phyloP scores from a whole-genome alignment of 1,140 invertebrate genomes.

The Ericerus pela region DNA sequence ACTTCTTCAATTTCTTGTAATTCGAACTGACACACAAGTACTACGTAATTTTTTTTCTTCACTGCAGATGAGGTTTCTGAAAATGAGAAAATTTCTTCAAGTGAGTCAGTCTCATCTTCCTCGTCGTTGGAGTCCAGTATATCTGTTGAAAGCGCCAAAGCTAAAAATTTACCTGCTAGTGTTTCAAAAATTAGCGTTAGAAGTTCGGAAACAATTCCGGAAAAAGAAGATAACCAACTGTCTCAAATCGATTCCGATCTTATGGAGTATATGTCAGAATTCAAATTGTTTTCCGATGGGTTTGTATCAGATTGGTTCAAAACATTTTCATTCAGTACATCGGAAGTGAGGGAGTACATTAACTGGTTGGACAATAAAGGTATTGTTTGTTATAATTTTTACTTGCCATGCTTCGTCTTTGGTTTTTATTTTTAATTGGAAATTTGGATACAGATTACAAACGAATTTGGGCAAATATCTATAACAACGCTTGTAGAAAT shows the following conservation, averaged over 20 bases:
- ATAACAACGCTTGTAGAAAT: not conserved
- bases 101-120: not conserved
- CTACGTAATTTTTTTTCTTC: not conserved
- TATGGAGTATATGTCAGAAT: not conserved
- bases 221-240: not conserved
- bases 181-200: not conserved
- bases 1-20: not conserved
- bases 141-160: not conserved
- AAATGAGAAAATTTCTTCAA: not conserved
- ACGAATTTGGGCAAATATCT: not conserved
- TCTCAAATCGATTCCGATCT: slow-evolving; percentile 1
- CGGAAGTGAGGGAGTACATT: not conserved
- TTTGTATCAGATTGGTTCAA: not conserved
- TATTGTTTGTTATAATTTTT: not conserved
- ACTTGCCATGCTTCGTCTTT: not conserved
- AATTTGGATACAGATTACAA: not conserved
- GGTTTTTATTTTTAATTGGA: not conserved
- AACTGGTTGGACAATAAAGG: not conserved
- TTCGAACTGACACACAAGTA: not conserved
- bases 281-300: not conserved
- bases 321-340: not conserved
- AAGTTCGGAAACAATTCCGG: not conserved
- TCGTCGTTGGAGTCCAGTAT: not conserved
- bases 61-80: slow-evolving; percentile 3
- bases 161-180: not conserved